Conservation (phyloP, 2,888 invertebrate species). For the Acanthosepion lycidas region DNA sequence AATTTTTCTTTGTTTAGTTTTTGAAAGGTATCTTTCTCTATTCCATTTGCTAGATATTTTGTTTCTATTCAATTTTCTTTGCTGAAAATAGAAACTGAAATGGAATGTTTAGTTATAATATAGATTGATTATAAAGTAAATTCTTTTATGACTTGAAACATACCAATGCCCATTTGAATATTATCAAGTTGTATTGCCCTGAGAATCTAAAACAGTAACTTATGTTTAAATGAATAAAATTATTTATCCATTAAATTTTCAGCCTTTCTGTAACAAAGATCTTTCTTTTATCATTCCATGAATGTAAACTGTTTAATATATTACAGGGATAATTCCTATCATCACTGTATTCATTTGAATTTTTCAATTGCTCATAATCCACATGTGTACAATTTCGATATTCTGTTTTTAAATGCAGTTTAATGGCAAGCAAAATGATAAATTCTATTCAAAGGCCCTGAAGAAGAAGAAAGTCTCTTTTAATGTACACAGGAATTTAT, state of each 20-base stretch:
- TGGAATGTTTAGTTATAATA: background rate
- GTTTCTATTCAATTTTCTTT: background rate
- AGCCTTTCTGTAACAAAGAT: background rate
- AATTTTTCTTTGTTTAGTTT: no score
- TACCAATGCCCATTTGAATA: background rate
- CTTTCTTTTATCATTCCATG: background rate
- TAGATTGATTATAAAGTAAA: background rate
- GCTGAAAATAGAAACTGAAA: background rate
- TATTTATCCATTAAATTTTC: background rate
- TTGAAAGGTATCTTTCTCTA: background rate
- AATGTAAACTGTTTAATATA: background rate
- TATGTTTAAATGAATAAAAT: conserved; percentile 12
- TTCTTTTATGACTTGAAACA: background rate
- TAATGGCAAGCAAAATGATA: background rate
- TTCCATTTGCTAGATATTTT: background rate
- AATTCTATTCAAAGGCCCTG: background rate
- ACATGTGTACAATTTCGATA: background rate
- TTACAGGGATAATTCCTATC: background rate
- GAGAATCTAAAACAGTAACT: background rate
- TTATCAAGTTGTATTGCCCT: background rate
- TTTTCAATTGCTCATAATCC: background rate
- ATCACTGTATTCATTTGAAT: background rate
- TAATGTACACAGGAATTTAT: background rate
- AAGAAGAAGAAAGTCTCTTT: background rate
- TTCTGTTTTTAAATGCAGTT: conserved; percentile 20